phyloP scores from a whole-genome alignment of 2,113 vertebrate genomes.

The Garra rufa region DNA sequence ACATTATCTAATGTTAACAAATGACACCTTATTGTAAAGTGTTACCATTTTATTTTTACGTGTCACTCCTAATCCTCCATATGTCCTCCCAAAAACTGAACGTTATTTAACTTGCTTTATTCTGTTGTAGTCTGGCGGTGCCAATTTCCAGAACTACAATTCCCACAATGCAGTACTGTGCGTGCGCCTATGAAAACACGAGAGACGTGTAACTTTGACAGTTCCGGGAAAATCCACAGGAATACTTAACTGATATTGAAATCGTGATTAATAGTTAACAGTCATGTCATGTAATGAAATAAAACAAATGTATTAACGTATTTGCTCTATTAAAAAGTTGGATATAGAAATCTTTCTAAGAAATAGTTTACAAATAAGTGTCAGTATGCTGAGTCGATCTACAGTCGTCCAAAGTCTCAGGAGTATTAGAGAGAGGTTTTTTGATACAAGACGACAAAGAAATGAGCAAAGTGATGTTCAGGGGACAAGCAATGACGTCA shows the following conservation, averaged over 20 bases:
- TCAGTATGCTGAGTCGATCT: slow-evolving; percentile 63
- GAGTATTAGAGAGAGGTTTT: slow-evolving; percentile 76
- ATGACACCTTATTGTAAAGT: too few relatives aligned
- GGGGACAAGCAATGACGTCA: slow-evolving; percentile 3
- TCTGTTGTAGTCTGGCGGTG: too few relatives aligned
- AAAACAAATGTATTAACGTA: background rate
- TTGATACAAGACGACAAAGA: slow-evolving; percentile 46
- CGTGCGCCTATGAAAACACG: slow-evolving; percentile 58
- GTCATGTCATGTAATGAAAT: background rate
- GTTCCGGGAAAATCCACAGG: slow-evolving; percentile 31
- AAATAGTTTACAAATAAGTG: background rate
- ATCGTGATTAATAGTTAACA: background rate
- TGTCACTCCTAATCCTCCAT: background rate
- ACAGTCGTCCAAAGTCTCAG: slow-evolving; percentile 76
- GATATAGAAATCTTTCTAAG: too few relatives aligned
- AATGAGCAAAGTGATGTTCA: background rate
- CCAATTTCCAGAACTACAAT: slow-evolving; percentile 51
- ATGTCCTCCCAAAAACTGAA: background rate
- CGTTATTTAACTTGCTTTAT: background rate
- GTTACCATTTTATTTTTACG: too few relatives aligned
- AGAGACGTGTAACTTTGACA: slow-evolving; percentile 38
- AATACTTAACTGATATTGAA: background rate
- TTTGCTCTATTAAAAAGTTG: background rate
- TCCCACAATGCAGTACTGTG: slow-evolving; percentile 63
- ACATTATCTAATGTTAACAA: too few relatives aligned